A percentile compares a stretch with the other conserved stretches of the same genome.
phyloP scores from a whole-genome alignment of 2,888 invertebrate species.

The Leptopilina syphax region DNA sequence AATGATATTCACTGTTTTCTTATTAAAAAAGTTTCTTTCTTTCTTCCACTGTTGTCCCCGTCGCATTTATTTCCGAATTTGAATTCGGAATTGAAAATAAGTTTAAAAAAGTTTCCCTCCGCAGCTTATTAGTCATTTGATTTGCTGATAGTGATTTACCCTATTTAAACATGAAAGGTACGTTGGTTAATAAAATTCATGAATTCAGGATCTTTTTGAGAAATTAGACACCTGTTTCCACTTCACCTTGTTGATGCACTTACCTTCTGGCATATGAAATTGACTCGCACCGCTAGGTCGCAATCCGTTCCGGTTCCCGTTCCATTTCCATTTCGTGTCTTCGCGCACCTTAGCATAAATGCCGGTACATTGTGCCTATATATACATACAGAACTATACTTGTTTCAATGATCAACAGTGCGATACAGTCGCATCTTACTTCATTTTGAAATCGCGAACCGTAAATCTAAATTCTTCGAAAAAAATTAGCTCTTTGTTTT shows the following conservation, averaged over 20 bases:
- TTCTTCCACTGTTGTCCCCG: too few relatives aligned
- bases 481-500: conserved; percentile 48
- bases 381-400: conserved; percentile 55
- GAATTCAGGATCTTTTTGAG: conserved; percentile 28
- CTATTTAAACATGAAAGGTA: neutral
- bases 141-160: conserved; percentile 22
- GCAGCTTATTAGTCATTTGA: too few relatives aligned
- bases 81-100: too few relatives aligned
- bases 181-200: conserved; percentile 14
- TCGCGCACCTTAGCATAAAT: conserved; percentile 74
- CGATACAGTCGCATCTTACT: conserved; percentile 57
- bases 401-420: conserved; percentile 63
- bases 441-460: conserved; percentile 60
- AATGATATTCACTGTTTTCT: too few relatives aligned
- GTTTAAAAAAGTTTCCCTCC: too few relatives aligned
- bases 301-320: conserved; percentile 71
- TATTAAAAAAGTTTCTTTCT: too few relatives aligned
- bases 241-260: conserved; percentile 45
- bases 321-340: conserved; percentile 80
- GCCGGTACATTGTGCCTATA: conserved; percentile 57
- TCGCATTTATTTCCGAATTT: too few relatives aligned
- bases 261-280: conserved; percentile 48
- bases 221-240: conserved; percentile 39
- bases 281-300: conserved; percentile 48
- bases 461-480: conserved; percentile 63